These are phyloP conservation scores for Petrocephalus zakoni DNA, from an alignment of 2,113 vertebrate species.

Conservation along the genomic window DNA sequence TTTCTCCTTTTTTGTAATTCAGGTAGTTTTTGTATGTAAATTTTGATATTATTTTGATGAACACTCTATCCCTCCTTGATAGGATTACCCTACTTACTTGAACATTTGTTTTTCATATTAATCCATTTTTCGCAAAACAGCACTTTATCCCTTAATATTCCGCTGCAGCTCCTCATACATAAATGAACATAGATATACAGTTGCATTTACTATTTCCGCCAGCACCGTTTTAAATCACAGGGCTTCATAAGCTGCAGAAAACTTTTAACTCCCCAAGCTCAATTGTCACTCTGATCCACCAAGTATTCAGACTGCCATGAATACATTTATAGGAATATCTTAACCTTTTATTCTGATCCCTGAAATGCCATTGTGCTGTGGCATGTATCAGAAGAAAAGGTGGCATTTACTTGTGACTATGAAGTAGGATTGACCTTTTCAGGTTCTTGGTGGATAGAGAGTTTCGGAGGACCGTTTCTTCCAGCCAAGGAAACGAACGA, in stretches of 20 bases:
- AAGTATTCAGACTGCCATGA: slow-evolving; percentile 18
- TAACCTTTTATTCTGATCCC: slow-evolving; percentile 44
- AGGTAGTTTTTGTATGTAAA: neutral
- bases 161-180: slow-evolving; percentile 19
- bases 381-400: slow-evolving; percentile 36
- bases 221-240: neutral
- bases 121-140: neutral
- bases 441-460: slow-evolving; percentile 34
- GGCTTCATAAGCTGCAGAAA: neutral
- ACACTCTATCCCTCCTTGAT: neutral
- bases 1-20: neutral
- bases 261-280: slow-evolving; percentile 15
- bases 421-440: slow-evolving; percentile 40
- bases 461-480: slow-evolving; percentile 27
- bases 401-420: slow-evolving; percentile 44
- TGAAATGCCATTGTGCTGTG: slow-evolving; percentile 44
- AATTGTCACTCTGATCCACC: slow-evolving; percentile 16
- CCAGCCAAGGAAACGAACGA: neutral
- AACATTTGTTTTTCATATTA: slow-evolving; percentile 23
- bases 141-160: slow-evolving; percentile 18
- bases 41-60: neutral
- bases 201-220: slow-evolving; percentile 17
- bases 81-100: slow-evolving; percentile 19
- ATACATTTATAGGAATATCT: slow-evolving; percentile 37
- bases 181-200: slow-evolving; percentile 18